Evolutionary conservation across 2,113 vertebrate genomes (phyloP), one percentile per base, ranked within the genome.

Genomic region (Ptyas mucosa): DNA sequence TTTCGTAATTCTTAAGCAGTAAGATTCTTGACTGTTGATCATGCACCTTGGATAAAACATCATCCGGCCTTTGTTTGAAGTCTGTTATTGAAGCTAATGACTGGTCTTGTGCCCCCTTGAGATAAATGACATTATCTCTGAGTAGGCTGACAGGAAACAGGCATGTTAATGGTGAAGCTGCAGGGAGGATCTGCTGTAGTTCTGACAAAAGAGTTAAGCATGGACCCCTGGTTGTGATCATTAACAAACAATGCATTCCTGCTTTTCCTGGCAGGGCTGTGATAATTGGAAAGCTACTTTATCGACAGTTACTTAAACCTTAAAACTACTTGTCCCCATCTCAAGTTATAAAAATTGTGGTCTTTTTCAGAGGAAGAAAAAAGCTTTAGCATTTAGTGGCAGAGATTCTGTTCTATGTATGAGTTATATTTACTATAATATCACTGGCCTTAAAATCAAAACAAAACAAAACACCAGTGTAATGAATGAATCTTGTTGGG

Each of bases 41-140:
- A 87, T 90, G 34, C 97, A 96, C 94, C 94, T 94, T 95, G 96
- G 97, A 97, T 98, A 97, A 98, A 98, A 97, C 95, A 90, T 96
- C 97, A 97, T 97, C 97, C 94, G 89, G 97, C 97, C 96, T 98
- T 98, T 98, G 97, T 98, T 98, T 97, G 97, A 98, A 97, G 97
- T 97, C 98, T 98, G 98, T 97, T 97, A 97, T 97, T 97, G 96
- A 98, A 98, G 98, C 97, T 98, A 98, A 98, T 98, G 98, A 98
- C 97, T 96, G 96, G 97, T 97, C 98, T 98, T 98, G 98, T 98
- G 98, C 97, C 94, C 96, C 97, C 97, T 95, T 87, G 97, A 98
- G 98, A 98, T 98, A 98, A 98, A 98, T 98, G 98, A 97, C 98
- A 97, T 98, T 98, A 98, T 98, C 98, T 98, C 97, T 97, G 97